These are phyloP conservation scores for Drosophila guanche DNA, from an alignment of 1,140 invertebrate species.

Conservation along the genomic window DNA sequence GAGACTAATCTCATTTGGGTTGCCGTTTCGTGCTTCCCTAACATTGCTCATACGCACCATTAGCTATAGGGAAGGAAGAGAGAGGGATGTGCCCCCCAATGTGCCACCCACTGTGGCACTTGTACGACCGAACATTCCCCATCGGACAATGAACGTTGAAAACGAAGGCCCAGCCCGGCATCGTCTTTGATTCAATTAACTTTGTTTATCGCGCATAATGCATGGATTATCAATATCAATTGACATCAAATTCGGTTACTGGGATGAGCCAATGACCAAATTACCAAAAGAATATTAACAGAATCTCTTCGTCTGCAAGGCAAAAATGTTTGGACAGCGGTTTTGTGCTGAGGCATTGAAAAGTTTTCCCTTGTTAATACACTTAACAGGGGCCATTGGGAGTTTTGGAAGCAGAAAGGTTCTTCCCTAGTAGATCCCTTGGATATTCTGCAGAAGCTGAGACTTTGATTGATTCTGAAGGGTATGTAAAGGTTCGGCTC, in stretches of 20 bases:
- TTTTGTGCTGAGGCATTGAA: slow-evolving; percentile 43
- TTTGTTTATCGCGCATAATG: slow-evolving; percentile 65
- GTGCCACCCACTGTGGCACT: too few relatives aligned
- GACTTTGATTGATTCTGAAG: neutral
- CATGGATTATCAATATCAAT: slow-evolving; percentile 68
- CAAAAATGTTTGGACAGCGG: slow-evolving; percentile 36
- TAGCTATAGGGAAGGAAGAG: neutral
- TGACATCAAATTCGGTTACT: slow-evolving; percentile 54
- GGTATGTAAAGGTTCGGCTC: neutral
- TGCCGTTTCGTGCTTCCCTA: slow-evolving; percentile 29
- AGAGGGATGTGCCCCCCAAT: too few relatives aligned
- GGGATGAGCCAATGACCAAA: slow-evolving; percentile 32
- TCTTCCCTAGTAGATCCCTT: too few relatives aligned
- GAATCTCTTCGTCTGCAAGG: neutral
- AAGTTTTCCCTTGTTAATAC: slow-evolving; percentile 24
- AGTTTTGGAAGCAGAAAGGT: too few relatives aligned
- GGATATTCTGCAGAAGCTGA: too few relatives aligned
- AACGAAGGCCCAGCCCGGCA: neutral
- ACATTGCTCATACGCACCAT: slow-evolving; percentile 46
- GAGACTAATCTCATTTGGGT: slow-evolving; percentile 29
- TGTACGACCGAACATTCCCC: neutral
- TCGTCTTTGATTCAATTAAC: slow-evolving; percentile 61
- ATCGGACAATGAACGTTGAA: too few relatives aligned
- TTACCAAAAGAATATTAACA: slow-evolving; percentile 18
- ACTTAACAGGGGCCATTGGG: too few relatives aligned